These are phyloP conservation scores for Phymastichus coffea DNA, from an alignment of 1,140 invertebrate genomes.

Conservation along the genomic window DNA sequence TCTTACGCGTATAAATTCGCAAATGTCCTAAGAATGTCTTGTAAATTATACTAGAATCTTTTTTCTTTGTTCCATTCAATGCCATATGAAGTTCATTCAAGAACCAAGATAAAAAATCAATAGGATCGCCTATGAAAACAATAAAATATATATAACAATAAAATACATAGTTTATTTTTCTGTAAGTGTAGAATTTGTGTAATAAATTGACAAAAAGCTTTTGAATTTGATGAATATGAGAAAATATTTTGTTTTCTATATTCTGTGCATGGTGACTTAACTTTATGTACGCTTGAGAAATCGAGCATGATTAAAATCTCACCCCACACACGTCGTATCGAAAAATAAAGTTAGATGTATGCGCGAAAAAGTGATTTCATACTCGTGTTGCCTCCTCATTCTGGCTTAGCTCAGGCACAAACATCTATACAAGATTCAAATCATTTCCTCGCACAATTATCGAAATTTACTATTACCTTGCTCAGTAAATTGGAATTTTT, in stretches of 20 bases:
- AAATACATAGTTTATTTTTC: neutral
- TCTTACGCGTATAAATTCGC: slow-evolving; percentile 91
- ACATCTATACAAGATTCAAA: slow-evolving; percentile 2
- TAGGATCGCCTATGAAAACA: slow-evolving; percentile 79
- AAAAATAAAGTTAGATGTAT: no score
- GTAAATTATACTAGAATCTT: slow-evolving; percentile 87
- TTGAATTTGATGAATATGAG: no score
- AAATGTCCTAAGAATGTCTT: slow-evolving; percentile 95
- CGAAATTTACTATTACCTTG: slow-evolving; percentile 68
- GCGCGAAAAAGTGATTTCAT: no score
- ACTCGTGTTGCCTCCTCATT: no score
- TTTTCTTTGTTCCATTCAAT: slow-evolving; percentile 83
- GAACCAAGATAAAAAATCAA: slow-evolving; percentile 97
- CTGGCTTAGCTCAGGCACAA: no score
- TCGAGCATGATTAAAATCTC: no score
- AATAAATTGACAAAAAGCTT: no score
- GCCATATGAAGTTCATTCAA: slow-evolving; percentile 90
- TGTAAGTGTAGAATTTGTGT: no score
- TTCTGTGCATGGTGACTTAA: no score
- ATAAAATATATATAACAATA: neutral
- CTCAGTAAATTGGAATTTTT: slow-evolving; percentile 96
- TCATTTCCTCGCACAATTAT: neutral
- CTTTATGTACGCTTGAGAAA: no score
- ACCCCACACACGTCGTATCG: no score
- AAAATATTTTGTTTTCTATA: neutral